phyloP scores from a whole-genome alignment of 2,797 vertebrate genomes.

The Sebastes flavidus region DNA sequence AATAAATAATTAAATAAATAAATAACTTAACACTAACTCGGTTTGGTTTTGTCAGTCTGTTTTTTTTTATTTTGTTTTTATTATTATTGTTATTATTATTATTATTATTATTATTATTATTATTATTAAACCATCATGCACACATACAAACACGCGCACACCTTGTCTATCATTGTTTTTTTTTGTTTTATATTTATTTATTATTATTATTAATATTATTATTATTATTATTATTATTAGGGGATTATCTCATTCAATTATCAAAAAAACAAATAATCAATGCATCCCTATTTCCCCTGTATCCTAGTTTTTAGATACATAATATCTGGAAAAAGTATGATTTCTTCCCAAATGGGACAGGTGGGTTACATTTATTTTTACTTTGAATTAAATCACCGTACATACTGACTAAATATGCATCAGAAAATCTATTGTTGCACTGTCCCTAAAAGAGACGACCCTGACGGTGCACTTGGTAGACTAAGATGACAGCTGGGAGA shows the following conservation, averaged over 20 bases:
- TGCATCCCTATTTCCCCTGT: background rate
- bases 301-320: background rate
- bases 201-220: too few species aligned
- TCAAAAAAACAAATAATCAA: background rate
- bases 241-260: background rate
- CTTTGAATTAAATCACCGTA: background rate
- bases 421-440: background rate
- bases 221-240: too few species aligned
- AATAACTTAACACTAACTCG: too few species aligned
- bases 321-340: background rate
- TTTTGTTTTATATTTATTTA: background rate
- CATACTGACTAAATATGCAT: background rate
- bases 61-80: too few species aligned
- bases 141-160: too few species aligned
- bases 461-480: slow-evolving; percentile 27
- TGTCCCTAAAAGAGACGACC: slow-evolving; percentile 6
- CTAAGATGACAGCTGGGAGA: slow-evolving; percentile 74
- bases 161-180: too few species aligned
- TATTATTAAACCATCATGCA: too few species aligned
- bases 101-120: too few species aligned
- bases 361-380: background rate
- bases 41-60: too few species aligned
- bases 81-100: too few species aligned
- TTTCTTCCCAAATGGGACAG: background rate
- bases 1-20: too few species aligned